Evolutionary conservation across 2,113 vertebrate species (phyloP).

Genomic region (Pampusana beccarii): DNA sequence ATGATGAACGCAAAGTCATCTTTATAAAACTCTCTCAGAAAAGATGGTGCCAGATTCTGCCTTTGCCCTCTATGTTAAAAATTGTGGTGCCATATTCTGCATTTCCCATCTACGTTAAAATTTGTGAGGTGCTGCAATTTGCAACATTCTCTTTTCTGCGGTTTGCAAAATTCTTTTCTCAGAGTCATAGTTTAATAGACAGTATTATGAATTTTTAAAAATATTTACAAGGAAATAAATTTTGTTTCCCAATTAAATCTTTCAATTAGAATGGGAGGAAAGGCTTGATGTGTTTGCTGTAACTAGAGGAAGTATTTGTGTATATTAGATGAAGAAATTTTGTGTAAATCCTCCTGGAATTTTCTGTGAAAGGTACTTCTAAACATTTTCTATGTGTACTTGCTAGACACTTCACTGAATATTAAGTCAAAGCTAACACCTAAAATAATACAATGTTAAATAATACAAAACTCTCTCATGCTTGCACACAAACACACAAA

Average conservation of each 20-base stretch:
- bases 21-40: background rate
- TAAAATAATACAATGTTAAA: background rate
- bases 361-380: background rate
- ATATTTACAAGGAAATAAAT: conserved; percentile 24
- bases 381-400: background rate
- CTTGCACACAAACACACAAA: background rate
- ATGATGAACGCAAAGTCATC: conserved; percentile 13
- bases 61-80: conserved; percentile 6
- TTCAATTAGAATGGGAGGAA: conserved; percentile 9
- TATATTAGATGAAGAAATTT: conserved; percentile 23
- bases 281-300: background rate
- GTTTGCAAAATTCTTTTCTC: conserved; percentile 11
- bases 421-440: background rate
- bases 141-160: background rate
- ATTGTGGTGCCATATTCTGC: background rate
- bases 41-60: background rate
- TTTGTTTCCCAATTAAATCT: conserved; percentile 37
- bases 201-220: conserved; percentile 7
- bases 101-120: conserved; percentile 9
- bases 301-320: conserved; percentile 3
- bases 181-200: background rate
- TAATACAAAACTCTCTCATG: background rate
- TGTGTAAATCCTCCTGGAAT: background rate
- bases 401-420: background rate
- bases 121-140: background rate